Evolutionary conservation across 2,113 vertebrate genomes (phyloP).

Genomic region (Actenoides lindsayi): DNA sequence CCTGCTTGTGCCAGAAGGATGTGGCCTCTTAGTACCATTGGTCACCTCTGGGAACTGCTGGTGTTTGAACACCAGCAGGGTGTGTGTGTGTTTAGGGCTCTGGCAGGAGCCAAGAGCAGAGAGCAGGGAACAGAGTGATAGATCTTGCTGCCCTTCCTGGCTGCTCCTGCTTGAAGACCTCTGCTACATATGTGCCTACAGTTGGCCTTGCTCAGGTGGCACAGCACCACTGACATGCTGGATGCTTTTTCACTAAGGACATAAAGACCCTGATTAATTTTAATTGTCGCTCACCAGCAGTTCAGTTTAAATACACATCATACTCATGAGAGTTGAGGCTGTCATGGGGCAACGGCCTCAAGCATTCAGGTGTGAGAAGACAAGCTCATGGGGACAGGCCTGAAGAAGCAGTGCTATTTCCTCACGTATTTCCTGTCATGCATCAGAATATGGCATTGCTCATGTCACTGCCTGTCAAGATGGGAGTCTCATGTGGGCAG

Average conservation of each 20-base stretch:
- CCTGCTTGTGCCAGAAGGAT: background rate
- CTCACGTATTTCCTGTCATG: background rate
- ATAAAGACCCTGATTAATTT: background rate
- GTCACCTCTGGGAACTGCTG: background rate
- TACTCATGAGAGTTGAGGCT: background rate
- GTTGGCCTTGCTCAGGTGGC: background rate
- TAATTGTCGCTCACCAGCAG: background rate
- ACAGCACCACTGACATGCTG: background rate
- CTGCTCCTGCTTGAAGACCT: background rate
- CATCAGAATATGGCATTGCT: background rate
- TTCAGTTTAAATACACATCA: background rate
- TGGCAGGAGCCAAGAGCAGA: background rate
- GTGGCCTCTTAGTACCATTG: background rate
- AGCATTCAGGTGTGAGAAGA: background rate
- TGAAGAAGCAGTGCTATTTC: background rate
- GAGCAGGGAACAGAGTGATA: background rate
- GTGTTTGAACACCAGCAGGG: background rate
- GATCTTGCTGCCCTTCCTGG: background rate
- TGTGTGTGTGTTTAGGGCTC: rapidly evolving
- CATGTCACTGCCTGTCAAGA: background rate
- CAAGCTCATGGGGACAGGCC: background rate
- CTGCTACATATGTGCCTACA: background rate
- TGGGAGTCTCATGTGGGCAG: background rate
- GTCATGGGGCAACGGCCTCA: background rate
- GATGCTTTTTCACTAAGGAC: background rate